Conservation (phyloP, 2,113 vertebrate genomes). For the Heliornis fulica region DNA sequence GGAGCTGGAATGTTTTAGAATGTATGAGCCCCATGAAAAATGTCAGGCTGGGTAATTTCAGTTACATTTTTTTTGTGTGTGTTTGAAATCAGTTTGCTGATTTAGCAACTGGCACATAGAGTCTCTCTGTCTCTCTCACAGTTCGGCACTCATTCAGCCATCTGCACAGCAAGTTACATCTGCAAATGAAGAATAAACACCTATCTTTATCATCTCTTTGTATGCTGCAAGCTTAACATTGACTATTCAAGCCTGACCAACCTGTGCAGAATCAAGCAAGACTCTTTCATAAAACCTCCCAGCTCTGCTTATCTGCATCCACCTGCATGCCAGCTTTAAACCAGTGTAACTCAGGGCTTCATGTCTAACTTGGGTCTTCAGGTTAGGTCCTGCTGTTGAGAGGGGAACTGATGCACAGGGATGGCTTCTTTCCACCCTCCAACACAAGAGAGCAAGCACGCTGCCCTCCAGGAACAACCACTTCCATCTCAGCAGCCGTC, state of each 20-base stretch:
- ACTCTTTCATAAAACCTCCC: not conserved
- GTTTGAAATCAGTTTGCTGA: conserved; percentile 27
- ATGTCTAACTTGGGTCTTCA: not conserved
- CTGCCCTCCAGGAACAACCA: not conserved
- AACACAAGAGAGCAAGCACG: not conserved
- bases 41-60: conserved; percentile 23
- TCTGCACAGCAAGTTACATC: not conserved
- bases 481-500: not conserved
- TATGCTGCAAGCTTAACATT: not conserved
- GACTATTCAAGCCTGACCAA: not conserved
- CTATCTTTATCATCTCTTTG: not conserved
- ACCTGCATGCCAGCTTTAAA: not conserved
- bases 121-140: not conserved
- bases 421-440: not conserved
- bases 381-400: not conserved
- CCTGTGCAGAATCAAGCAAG: not conserved
- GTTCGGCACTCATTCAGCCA: not conserved
- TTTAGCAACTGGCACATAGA: not conserved
- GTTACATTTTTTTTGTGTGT: not conserved
- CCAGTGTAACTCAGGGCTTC: not conserved
- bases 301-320: not conserved
- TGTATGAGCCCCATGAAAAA: conserved; percentile 17
- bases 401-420: not conserved
- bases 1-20: not conserved
- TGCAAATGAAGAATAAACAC: not conserved